Conservation (phyloP, 2,113 vertebrate genomes). For the Saimiri boliviensis region DNA sequence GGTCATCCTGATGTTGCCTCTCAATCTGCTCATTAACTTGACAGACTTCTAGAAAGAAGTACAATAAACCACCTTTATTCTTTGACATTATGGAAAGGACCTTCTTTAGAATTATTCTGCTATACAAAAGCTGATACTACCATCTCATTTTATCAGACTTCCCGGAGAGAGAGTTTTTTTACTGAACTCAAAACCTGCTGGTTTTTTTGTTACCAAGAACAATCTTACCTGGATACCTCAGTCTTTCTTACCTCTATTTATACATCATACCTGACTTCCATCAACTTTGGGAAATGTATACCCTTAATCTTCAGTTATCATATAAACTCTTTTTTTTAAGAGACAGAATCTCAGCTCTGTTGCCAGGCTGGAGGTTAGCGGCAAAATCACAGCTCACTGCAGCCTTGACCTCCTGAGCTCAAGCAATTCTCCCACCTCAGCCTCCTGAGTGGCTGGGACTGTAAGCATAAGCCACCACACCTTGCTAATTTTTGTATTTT, state of each 20-base stretch:
- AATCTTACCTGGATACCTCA: neutral
- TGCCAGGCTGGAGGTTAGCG: too few species aligned
- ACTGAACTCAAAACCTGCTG: neutral
- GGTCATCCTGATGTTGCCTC: constrained; percentile 33
- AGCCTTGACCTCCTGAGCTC: too few species aligned
- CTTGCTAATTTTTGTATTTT: too few species aligned
- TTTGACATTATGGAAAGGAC: constrained; percentile 22
- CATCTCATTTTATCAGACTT: constrained; percentile 52
- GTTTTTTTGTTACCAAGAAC: constrained; percentile 28
- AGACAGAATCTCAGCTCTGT: too few species aligned
- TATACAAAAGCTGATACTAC: neutral
- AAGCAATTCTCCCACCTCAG: too few species aligned
- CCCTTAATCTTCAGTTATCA: constrained; percentile 10
- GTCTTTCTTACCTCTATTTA: constrained; percentile 12
- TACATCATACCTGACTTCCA: constrained; percentile 8
- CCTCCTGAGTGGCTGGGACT: too few species aligned
- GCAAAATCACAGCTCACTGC: too few species aligned
- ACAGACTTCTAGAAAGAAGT: constrained; percentile 69
- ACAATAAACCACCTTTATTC: constrained; percentile 62
- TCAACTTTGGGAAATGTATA: neutral
- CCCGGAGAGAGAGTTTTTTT: constrained; percentile 29
- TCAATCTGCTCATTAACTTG: constrained; percentile 57
- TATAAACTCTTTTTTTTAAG: neutral
- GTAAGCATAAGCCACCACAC: too few species aligned
- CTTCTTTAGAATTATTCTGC: constrained; percentile 40